phyloP scores from a whole-genome alignment of 1,140 invertebrate species.

The Temnothorax nylanderi region DNA sequence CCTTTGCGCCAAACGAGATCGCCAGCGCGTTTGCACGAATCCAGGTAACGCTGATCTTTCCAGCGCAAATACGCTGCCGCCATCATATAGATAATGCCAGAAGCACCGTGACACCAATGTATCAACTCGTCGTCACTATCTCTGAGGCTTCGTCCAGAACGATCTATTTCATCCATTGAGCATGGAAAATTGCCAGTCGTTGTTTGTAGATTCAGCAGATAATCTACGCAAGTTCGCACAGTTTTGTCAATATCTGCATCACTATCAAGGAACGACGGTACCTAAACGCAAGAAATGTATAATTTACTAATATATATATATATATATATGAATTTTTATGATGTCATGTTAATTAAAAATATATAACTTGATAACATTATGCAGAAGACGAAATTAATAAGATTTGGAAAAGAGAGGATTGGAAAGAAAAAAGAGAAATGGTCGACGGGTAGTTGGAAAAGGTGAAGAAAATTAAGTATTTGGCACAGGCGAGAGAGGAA shows the following conservation, averaged over 20 bases:
- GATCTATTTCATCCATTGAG: slow-evolving; percentile 89
- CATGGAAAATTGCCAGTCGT: slow-evolving; percentile 92
- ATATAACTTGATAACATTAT: too few relatives aligned
- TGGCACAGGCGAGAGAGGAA: too few relatives aligned
- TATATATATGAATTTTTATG: too few relatives aligned
- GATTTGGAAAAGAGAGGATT: too few relatives aligned
- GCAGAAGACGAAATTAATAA: too few relatives aligned
- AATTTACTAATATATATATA: too few relatives aligned
- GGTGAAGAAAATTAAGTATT: too few relatives aligned
- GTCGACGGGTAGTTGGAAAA: too few relatives aligned
- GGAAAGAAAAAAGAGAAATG: too few relatives aligned
- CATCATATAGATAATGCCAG: slow-evolving; percentile 92
- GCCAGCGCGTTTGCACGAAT: slow-evolving; percentile 89
- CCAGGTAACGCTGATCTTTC: slow-evolving; percentile 91
- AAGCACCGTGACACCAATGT: slow-evolving; percentile 96
- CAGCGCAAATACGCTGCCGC: slow-evolving; percentile 92
- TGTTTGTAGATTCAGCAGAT: slow-evolving; percentile 88
- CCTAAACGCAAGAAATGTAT: slow-evolving; percentile 69
- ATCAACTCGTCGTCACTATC: slow-evolving; percentile 88
- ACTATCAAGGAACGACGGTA: slow-evolving; percentile 88
- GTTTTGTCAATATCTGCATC: slow-evolving; percentile 85
- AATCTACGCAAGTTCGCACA: slow-evolving; percentile 88
- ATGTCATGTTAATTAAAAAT: too few relatives aligned
- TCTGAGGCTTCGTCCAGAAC: slow-evolving; percentile 80
- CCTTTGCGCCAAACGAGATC: slow-evolving; percentile 94